Base-by-base conservation (phyloP, 2,888 invertebrate species). In the Beris chalybata region DNA sequence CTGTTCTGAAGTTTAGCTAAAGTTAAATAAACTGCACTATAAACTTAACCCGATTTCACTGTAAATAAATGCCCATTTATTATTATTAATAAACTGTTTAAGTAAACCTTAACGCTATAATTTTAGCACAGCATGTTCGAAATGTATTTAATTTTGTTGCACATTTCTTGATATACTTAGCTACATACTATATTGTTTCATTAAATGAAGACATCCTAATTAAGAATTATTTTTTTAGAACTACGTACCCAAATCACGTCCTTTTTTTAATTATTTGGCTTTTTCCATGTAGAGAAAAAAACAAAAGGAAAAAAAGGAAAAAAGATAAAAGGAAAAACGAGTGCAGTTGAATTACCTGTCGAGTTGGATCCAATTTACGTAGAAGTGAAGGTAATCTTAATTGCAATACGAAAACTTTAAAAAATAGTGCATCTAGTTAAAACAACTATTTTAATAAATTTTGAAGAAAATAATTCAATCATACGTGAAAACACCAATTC, bases 401-500 rank as follows among this genome's bases (percentile, higher is more conserved):
- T 22, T 56, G 31, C 30, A 44, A 32, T 50, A n/a, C 48, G 5
- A 32, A 30, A 15, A 0, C 56, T 38, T 67, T 69, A 30, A 13
- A 13, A 4, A 13, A 12, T 45, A n/a, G 13, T 22, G 7, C n/a
- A 63, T 52, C 13, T 38, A 12, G 3, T 44, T 32, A 31, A n/a
- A n/a, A 29, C 38, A 47, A 44, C 7, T 29, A 30, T 32, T 15
- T 45, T 5, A 56, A 57, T 31, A 38, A 57, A 31, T 31, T 66
- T 67, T 78, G 22, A 77, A 89, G 89, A 85, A 87, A 82, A 82
- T 87, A 12, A 83, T 89, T 1, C 87, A 91, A 75, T 87, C 86
- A 72, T 82, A 87, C 50, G 86, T 91, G 0, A 86, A 88, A 72
- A 89, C 89, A 45, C 91, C 90, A 1, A 83, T 86, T 55, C 78